Evolutionary conservation across 2,888 invertebrate genomes (phyloP).

Genomic region (Melangyna quadrimaculata): DNA sequence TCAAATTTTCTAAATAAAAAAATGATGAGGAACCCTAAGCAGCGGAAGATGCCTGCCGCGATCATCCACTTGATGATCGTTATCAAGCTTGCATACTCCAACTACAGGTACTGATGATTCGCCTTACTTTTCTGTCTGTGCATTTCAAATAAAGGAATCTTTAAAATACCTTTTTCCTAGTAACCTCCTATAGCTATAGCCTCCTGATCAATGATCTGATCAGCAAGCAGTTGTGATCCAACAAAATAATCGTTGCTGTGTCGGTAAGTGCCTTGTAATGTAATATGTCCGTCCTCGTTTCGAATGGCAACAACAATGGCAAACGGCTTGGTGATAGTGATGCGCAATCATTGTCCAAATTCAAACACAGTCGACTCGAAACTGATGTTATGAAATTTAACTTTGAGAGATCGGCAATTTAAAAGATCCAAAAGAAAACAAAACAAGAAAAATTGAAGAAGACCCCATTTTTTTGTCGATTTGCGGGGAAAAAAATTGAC

Average conservation of each 20-base stretch:
- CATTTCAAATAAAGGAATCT: conserved; percentile 22
- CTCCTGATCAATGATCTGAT: conserved; percentile 52
- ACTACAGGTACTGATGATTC: conserved; percentile 46
- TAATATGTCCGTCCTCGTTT: conserved; percentile 66
- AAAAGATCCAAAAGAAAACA: background rate
- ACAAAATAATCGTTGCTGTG: conserved; percentile 45
- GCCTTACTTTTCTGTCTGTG: conserved; percentile 1
- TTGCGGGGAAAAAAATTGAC: conserved; percentile 22
- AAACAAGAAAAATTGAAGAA: conserved; percentile 1
- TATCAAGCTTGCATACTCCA: conserved; percentile 63
- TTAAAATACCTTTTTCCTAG: background rate
- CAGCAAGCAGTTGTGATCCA: conserved; percentile 7
- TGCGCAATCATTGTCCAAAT: conserved; percentile 63
- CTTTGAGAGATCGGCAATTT: conserved; percentile 55
- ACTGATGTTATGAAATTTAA: conserved; percentile 60
- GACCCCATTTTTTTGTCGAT: conserved; percentile 17
- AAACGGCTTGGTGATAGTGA: conserved; percentile 32
- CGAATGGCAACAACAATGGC: conserved; percentile 59
- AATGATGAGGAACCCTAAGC: background rate
- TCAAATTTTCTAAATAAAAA: background rate
- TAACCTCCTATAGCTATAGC: background rate
- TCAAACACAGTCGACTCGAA: conserved; percentile 43
- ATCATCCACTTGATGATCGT: conserved; percentile 61
- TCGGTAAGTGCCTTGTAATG: conserved; percentile 54
- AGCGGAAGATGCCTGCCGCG: background rate